A percentile compares a stretch with the other conserved stretches of the same genome.
Evolutionary conservation across 2,797 vertebrate species (phyloP).

Genomic region (Clarias laeviceps): DNA sequence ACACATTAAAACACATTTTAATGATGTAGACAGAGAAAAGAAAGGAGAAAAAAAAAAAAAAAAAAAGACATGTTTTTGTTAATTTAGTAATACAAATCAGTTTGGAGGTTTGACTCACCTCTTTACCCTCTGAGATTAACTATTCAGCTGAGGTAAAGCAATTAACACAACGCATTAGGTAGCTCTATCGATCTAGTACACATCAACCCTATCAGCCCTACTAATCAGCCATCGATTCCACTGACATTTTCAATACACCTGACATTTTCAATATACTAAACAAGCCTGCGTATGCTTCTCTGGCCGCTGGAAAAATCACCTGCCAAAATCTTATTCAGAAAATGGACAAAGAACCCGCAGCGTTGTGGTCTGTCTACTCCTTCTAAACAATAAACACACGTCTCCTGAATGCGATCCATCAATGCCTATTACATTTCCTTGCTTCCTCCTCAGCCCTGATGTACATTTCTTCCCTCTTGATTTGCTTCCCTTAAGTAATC

Average conservation of each 20-base stretch:
- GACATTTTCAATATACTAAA: constrained; percentile 34
- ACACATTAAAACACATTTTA: neutral
- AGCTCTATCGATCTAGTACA: constrained; percentile 33
- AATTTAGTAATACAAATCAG: constrained; percentile 8
- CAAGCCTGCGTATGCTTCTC: constrained; percentile 15
- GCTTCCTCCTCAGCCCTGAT: constrained; percentile 9
- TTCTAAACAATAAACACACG: constrained; percentile 29
- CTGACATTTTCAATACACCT: constrained; percentile 28
- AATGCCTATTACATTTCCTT: constrained; percentile 36
- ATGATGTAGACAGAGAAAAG: neutral
- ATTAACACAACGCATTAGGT: constrained; percentile 46
- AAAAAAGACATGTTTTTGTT: neutral
- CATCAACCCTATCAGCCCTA: constrained; percentile 41
- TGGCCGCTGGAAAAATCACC: neutral
- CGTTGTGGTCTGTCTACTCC: constrained; percentile 13
- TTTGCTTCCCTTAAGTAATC: constrained; percentile 43
- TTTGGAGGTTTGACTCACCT: constrained; percentile 5
- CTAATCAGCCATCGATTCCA: constrained; percentile 39
- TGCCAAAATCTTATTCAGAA: constrained; percentile 28
- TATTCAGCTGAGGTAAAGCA: constrained; percentile 44
- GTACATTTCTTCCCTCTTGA: constrained; percentile 3
- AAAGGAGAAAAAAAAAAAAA: neutral
- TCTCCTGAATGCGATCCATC: constrained; percentile 29
- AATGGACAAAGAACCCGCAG: constrained; percentile 12
- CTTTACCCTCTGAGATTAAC: constrained; percentile 39